These are phyloP conservation scores for Etheostoma perlongum DNA, from an alignment of 2,797 vertebrate genomes.

Conservation along the genomic window DNA sequence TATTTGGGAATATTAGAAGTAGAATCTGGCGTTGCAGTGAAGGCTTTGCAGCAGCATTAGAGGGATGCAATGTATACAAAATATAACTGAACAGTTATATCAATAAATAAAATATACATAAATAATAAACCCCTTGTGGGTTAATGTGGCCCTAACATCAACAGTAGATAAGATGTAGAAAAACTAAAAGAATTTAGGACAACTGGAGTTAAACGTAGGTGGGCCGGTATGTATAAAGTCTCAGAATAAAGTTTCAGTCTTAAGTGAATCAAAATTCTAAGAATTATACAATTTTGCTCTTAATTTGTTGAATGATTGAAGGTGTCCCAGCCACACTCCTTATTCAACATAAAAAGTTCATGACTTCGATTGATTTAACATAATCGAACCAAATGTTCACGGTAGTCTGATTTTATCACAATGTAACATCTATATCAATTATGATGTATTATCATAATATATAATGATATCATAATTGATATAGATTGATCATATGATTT, in stretches of 20 bases:
- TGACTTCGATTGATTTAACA: not conserved
- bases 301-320: not conserved
- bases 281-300: not conserved
- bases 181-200: not conserved
- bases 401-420: not conserved
- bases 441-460: not conserved
- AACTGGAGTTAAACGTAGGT: not conserved
- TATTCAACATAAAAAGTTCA: not conserved
- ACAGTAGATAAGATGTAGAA: not conserved
- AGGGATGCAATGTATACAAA: not conserved
- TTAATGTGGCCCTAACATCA: not conserved
- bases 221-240: not conserved
- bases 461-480: too few species aligned
- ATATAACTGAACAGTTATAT: not conserved
- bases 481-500: too few species aligned
- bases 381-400: not conserved
- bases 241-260: not conserved
- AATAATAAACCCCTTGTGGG: not conserved
- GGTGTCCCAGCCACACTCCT: not conserved
- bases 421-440: not conserved
- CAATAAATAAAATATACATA: not conserved
- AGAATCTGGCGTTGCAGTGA: not conserved
- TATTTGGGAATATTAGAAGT: conserved; percentile 21
- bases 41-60: not conserved
- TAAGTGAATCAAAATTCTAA: not conserved